Evolutionary conservation across 1,140 invertebrate genomes (phyloP), one percentile per base, ranked within the genome.

Genomic region (Temnothorax nylanderi): DNA sequence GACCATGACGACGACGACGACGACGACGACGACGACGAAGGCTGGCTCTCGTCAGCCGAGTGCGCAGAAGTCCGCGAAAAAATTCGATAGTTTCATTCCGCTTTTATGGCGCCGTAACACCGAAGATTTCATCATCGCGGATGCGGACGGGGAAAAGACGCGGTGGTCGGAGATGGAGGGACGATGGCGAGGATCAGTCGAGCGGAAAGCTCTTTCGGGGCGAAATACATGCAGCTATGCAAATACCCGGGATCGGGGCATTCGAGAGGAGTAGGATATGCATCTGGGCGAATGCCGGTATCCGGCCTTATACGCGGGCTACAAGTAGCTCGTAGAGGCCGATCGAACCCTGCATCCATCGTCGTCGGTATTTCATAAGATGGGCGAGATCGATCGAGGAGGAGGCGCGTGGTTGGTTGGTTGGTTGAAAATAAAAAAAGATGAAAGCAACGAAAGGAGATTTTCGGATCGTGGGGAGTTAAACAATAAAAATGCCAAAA

Each of bases 121-220:
- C 72, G 60, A 90, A 90, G 78, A 90, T 89, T 90, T 90, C 88
- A 89, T 90, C 89, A 86, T 87, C 88, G 60, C n/a, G 60, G n/a
- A 76, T 74, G 58, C 44, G 37, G 16, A 8, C 37, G 64, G n/a
- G 44, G 56, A 75, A 75, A 58, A 84, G 58, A 71, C 58, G 56
- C 34, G 69, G 51, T 11, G 47, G 64, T 60, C 18, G 34, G 51
- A 34, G 58, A 71, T 18, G 54, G 58, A 69, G 54, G 41, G 34
- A 26, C 18, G 74, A 60, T 44, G 49, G 37, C 32, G 34, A 65
- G 65, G 64, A 81, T 71, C 89, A 56, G 49, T 82, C 74, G 71
- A 64, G 64, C 56, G 62, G 76, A 81, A 90, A 77, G 86, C 58
- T 87, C 74, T 89, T 89, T 87, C 72, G 18, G 47, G 18, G 65